A percentile compares a stretch with the other conserved stretches of the same genome.
phyloP scores from a whole-genome alignment of 2,113 vertebrate species.

The Emydocephalus ijimae region DNA sequence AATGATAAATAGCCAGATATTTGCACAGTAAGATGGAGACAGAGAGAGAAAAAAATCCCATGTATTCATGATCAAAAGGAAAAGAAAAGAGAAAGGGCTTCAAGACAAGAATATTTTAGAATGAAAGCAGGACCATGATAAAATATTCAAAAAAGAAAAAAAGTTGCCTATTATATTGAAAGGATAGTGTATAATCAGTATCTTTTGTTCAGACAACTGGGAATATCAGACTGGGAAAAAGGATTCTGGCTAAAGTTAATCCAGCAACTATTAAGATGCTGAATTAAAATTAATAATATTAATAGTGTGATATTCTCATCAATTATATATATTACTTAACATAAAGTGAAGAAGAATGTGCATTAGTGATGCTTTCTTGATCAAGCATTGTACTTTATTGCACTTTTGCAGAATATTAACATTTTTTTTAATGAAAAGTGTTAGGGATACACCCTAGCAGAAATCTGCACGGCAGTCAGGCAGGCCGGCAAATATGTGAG shows the following conservation, averaged over 20 bases:
- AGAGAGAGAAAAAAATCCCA: neutral
- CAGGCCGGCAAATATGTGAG: too few relatives aligned
- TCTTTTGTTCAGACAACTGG: neutral
- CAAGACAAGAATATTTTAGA: constrained; percentile 28
- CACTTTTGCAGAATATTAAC: neutral
- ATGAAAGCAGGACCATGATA: neutral
- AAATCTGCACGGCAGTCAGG: too few relatives aligned
- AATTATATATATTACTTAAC: neutral
- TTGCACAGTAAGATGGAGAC: neutral
- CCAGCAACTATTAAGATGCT: constrained; percentile 13
- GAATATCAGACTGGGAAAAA: neutral
- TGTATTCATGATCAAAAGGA: constrained; percentile 20
- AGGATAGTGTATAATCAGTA: neutral
- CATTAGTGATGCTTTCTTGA: neutral
- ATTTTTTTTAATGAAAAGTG: neutral
- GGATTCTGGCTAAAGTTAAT: neutral
- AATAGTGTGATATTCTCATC: neutral
- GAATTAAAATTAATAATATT: constrained; percentile 11
- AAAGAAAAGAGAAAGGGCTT: constrained; percentile 7
- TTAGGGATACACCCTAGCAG: too few relatives aligned
- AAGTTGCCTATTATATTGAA: constrained; percentile 9
- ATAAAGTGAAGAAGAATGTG: neutral
- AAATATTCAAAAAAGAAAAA: constrained; percentile 22
- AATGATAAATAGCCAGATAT: constrained; percentile 21
- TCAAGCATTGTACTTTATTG: neutral